Evolutionary conservation across 2,888 invertebrate genomes (phyloP), one percentile per base, ranked within the genome.

Genomic region (Melitaea athalia): DNA sequence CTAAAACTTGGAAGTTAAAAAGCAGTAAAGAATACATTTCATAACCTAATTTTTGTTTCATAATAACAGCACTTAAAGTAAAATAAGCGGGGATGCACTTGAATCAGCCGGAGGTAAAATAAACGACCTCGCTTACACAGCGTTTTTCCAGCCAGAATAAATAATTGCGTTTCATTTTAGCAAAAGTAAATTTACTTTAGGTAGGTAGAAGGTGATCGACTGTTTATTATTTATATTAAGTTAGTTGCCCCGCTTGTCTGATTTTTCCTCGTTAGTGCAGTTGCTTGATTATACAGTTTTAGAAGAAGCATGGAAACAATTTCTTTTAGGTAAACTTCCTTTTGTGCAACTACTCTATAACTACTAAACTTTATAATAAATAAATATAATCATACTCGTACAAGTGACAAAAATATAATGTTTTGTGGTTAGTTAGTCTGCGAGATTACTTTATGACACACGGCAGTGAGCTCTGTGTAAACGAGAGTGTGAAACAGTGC

Each of bases 121-220:
- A 38, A 57, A 38, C 38, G 42, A 15, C 15, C 15, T 38, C n/a
- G 59, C 64, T 59, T 59, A 59, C 14, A 49, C 49, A 59, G 59
- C 59, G 42, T 64, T 64, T 64, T 64, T 59, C 38, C 49, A 59
- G 49, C 64, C 47, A 64, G 38, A 64, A 64, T 64, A 64, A 64
- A 64, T 59, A 64, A 57, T 64, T 64, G 59, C 57, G 59, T 57
- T 57, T 47, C 55, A 47, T 64, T 64, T 49, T 49, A 49, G 59
- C 17, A 49, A 5, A 64, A 49, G 33, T 38, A 59, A 59, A 59
- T 49, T 49, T 17, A 14, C 15, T 14, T 59, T 7, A 38, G 49
- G n/a, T 7, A 38, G 49, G 15, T 7, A 38, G 49, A 33, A 33
- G 31, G 43, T 24, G 47, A 55, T n/a, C 8, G 8, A 57, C 15